Evolutionary conservation across 2,797 vertebrate genomes (phyloP), one percentile per base, ranked within the genome.

Genomic region (Melopsittacus undulatus): DNA sequence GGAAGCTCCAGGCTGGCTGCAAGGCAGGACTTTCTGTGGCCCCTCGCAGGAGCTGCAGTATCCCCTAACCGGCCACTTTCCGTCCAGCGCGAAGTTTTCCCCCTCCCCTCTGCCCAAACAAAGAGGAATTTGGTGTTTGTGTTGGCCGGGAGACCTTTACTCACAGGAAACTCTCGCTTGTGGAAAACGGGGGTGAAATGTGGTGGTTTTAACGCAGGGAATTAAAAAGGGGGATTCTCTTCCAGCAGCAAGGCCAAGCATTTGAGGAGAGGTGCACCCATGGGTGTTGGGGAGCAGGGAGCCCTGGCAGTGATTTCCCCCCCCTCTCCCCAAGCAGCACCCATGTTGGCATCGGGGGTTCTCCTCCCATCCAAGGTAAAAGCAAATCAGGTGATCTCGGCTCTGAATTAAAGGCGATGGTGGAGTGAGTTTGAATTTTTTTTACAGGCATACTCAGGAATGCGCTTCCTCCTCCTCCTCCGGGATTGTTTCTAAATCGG

Each of bases 401-500:
- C 62, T 67, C 45, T 42, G 2, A 68, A 62, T 18, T 32, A 24
- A 76, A 54, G 82, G 42, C 79, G n/a, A 87, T 52, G 51, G 5
- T 38, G 61, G 74, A 92, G 43, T 70, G 46, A 59, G 74, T 92
- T 83, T 13, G 17, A 80, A 5, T 63, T 72, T 63, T 89, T 45
- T 81, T 91, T 83, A 40, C 83, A 95, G 51, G 48, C 87, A 27
- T 5, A 34, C 78, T 91, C 94, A 87, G 94, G 95, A 94, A 92
- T 86, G 87, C 24, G 84, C 73, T 92, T 74, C 93, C 87, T 94
- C 67, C 74, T 92, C 72, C 70, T 74, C 69, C 84, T 68, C 38
- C 80, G 88, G 92, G 94, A 82, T 32, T 51, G 89, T 48, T 88
- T 59, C 91, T 96, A 93, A 92, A 95, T 86, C 77, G 62, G 61